Evolutionary conservation across 2,113 vertebrate genomes (phyloP).

Genomic region (Bos javanicus): DNA sequence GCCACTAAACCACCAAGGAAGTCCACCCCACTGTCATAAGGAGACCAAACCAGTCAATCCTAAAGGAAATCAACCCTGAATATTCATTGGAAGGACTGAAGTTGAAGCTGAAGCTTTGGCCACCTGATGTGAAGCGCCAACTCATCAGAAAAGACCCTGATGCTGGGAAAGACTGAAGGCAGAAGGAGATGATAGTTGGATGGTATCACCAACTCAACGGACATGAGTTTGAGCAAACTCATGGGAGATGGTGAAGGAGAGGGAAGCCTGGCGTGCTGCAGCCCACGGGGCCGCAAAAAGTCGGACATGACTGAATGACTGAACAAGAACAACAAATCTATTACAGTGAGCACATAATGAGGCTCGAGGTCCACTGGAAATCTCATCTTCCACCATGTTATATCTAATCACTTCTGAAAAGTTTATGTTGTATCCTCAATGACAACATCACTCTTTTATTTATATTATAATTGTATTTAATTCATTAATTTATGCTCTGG

Average conservation of each 20-base stretch:
- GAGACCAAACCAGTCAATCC: neutral
- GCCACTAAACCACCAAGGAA: neutral
- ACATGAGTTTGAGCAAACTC: neutral
- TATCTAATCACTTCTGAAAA: neutral
- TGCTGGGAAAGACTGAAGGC: neutral
- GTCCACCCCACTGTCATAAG: neutral
- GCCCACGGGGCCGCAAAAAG: accelerated
- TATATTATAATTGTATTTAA: neutral
- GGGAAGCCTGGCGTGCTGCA: neutral
- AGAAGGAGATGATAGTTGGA: neutral
- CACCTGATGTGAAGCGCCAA: neutral
- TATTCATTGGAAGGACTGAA: neutral
- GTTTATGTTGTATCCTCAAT: neutral
- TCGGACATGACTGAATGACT: neutral
- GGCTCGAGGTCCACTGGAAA: neutral
- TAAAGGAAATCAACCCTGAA: neutral
- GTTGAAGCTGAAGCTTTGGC: neutral
- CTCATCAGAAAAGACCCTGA: neutral
- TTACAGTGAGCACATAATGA: neutral
- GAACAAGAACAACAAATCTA: neutral
- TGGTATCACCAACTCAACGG: neutral
- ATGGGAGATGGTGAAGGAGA: neutral
- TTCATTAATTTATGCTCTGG: neutral
- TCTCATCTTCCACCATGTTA: neutral
- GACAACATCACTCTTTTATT: neutral